Percentiles rank a stretch among this genome's conserved stretches.
phyloP scores from a whole-genome alignment of 2,888 invertebrate genomes.

The Tethea ocularis region DNA sequence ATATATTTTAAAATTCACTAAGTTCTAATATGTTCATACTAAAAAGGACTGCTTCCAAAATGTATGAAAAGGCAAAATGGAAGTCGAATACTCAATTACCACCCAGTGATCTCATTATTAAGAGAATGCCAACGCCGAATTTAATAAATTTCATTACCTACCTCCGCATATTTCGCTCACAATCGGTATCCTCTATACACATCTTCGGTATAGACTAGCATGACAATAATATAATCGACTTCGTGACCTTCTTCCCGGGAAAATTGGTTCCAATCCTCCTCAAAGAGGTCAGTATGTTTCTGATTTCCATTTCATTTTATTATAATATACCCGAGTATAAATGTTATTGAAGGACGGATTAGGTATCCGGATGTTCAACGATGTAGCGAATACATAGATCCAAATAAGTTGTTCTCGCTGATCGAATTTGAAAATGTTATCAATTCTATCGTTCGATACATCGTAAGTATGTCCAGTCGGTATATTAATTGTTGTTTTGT shows the following conservation, averaged over 20 bases:
- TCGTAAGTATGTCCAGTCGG: not conserved
- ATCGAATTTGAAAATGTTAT: not conserved
- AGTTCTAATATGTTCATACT: too few species aligned
- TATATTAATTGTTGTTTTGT: not conserved
- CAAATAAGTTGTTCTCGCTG: slow-evolving; percentile 13
- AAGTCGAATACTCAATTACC: not conserved
- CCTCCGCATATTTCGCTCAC: slow-evolving; percentile 18
- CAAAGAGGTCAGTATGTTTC: slow-evolving; percentile 59
- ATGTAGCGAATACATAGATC: slow-evolving; percentile 28
- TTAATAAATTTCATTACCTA: slow-evolving; percentile 20
- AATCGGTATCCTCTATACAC: slow-evolving; percentile 8
- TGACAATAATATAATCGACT: slow-evolving; percentile 47
- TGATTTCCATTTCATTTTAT: slow-evolving; percentile 64
- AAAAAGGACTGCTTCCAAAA: not conserved
- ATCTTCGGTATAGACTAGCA: slow-evolving; percentile 19
- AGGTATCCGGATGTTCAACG: slow-evolving; percentile 34
- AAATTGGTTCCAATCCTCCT: slow-evolving; percentile 56
- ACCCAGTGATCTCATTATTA: slow-evolving; percentile 2
- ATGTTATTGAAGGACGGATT: slow-evolving; percentile 48
- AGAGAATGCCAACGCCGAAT: slow-evolving; percentile 18
- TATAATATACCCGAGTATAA: slow-evolving; percentile 47
- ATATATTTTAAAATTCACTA: too few species aligned
- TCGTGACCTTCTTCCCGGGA: slow-evolving; percentile 43
- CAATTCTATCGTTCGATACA: not conserved
- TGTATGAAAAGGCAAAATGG: not conserved